phyloP scores from a whole-genome alignment of 2,888 invertebrate species.

The Cryptops parisi region DNA sequence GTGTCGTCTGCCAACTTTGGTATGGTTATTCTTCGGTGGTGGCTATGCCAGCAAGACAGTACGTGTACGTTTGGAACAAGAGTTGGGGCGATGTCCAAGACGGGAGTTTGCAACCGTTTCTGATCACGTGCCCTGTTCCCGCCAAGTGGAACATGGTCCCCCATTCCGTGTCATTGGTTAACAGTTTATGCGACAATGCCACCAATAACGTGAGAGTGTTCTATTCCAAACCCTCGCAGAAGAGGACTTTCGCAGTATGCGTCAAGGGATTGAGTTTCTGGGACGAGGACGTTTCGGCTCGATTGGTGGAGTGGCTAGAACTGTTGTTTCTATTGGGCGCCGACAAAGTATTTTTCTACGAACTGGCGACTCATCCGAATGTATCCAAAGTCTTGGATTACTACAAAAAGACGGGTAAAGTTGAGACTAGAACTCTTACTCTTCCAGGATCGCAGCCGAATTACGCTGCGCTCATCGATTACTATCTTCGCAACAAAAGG shows the following conservation, averaged over 20 bases:
- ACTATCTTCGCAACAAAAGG: constrained; percentile 76
- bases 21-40: constrained; percentile 70
- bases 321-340: constrained; percentile 70
- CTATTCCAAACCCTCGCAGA: constrained; percentile 35
- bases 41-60: constrained; percentile 60
- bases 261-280: constrained; percentile 87
- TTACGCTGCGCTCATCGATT: constrained; percentile 70
- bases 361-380: constrained; percentile 70
- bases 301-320: constrained; percentile 90
- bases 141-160: background rate
- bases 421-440: constrained; percentile 63
- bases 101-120: constrained; percentile 77
- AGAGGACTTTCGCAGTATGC: constrained; percentile 73
- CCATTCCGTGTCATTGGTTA: constrained; percentile 10
- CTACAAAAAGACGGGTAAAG: constrained; percentile 46
- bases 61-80: constrained; percentile 86
- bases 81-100: constrained; percentile 91
- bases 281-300: constrained; percentile 75
- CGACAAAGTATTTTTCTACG: constrained; percentile 80
- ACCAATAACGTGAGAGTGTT: constrained; percentile 36
- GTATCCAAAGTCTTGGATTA: constrained; percentile 52
- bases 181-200: constrained; percentile 28
- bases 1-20: constrained; percentile 75
- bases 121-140: constrained; percentile 69
- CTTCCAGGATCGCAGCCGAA: constrained; percentile 83